Evolutionary conservation across 2,797 vertebrate species (phyloP).

Genomic region (Poeciliopsis infans): DNA sequence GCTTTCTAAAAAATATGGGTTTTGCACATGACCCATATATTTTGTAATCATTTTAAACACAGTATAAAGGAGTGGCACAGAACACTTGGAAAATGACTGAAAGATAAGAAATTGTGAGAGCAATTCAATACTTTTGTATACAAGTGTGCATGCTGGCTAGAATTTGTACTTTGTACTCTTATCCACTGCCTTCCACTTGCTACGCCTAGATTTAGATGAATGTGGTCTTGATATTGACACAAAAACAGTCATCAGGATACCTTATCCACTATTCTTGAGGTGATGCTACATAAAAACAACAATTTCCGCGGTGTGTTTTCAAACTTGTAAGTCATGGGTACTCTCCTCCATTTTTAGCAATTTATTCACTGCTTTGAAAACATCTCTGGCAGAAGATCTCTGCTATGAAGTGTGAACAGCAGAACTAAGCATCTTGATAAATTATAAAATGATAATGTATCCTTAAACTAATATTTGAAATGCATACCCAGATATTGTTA

Average conservation of each 20-base stretch:
- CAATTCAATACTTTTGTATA: background rate
- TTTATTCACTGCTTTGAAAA: background rate
- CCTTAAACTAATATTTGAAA: background rate
- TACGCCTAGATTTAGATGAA: background rate
- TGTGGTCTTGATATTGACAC: background rate
- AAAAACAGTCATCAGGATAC: background rate
- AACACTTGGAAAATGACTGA: background rate
- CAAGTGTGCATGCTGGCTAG: background rate
- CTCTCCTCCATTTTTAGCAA: background rate
- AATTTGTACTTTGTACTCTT: background rate
- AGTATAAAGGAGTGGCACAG: background rate
- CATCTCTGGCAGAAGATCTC: background rate
- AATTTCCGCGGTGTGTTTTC: background rate
- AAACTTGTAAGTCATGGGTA: background rate
- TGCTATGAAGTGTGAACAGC: background rate
- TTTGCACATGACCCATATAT: background rate
- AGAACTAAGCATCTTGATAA: background rate
- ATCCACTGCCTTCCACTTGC: background rate
- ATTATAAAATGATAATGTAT: background rate
- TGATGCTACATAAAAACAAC: background rate
- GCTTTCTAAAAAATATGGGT: slow-evolving; percentile 25
- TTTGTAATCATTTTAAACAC: background rate
- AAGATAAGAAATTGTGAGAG: background rate
- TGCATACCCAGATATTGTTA: background rate
- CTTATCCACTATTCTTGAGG: background rate